Evolutionary conservation across 1,140 invertebrate species (phyloP).

Genomic region (Battus philenor): DNA sequence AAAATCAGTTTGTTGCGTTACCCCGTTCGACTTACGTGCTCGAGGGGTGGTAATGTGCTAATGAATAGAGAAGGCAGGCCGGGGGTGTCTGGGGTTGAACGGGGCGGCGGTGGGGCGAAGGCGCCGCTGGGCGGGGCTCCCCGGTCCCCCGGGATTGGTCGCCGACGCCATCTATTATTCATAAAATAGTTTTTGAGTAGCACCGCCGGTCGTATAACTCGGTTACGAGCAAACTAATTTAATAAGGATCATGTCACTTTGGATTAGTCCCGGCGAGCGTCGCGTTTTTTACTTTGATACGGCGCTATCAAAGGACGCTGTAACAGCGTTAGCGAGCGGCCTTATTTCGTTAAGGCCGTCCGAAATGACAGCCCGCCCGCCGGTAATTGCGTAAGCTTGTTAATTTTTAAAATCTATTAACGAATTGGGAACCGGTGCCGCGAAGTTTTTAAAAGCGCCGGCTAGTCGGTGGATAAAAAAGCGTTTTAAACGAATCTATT

Average conservation of each 20-base stretch:
- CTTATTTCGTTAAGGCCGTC: conserved; percentile 47
- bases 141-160: conserved; percentile 68
- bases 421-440: conserved; percentile 32
- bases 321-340: conserved; percentile 37
- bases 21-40: conserved; percentile 40
- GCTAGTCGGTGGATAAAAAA: conserved; percentile 52
- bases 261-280: conserved; percentile 51
- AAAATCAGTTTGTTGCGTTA: conserved; percentile 65
- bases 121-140: conserved; percentile 38
- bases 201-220: conserved; percentile 64
- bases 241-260: conserved; percentile 74
- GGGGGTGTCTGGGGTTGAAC: conserved; percentile 32
- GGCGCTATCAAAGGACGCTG: conserved; percentile 51
- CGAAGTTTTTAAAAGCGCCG: conserved; percentile 39
- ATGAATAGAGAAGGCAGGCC: conserved; percentile 67
- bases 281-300: conserved; percentile 46
- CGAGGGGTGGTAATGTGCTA: conserved; percentile 69
- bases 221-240: conserved; percentile 57
- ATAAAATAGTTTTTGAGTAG: conserved; percentile 75
- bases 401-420: conserved; percentile 68
- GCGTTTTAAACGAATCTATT: conserved; percentile 59
- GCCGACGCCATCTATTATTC: conserved; percentile 71
- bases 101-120: conserved; percentile 23
- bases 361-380: conserved; percentile 34
- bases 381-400: conserved; percentile 53